Evolutionary conservation across 2,888 invertebrate species (phyloP).

Genomic region (Antitype chi): DNA sequence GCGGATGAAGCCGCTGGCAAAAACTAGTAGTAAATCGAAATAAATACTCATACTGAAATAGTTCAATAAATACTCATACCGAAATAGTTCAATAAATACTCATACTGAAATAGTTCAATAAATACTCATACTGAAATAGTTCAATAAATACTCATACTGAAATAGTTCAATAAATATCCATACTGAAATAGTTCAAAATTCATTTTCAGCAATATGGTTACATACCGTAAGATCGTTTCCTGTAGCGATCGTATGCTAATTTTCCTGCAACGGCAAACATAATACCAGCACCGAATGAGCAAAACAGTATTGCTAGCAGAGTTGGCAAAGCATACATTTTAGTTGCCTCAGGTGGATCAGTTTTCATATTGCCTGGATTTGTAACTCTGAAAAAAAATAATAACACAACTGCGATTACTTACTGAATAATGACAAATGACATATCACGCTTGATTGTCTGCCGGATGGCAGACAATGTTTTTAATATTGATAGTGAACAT

Average conservation of each 20-base stretch:
- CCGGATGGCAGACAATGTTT: background rate
- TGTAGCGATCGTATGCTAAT: constrained; percentile 38
- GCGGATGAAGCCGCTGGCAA: no score
- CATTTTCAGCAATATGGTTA: background rate
- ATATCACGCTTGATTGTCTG: background rate
- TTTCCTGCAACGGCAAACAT: constrained; percentile 35
- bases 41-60: background rate
- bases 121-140: no score
- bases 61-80: no score
- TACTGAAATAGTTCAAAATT: background rate
- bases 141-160: no score
- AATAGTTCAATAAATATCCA: no score
- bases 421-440: background rate
- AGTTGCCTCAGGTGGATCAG: fast-evolving
- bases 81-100: background rate
- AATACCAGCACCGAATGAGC: constrained; percentile 48
- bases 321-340: constrained; percentile 19
- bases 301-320: constrained; percentile 35
- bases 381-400: constrained; percentile 12
- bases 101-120: background rate
- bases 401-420: constrained; percentile 12
- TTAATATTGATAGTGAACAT: background rate
- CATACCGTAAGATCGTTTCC: constrained; percentile 51
- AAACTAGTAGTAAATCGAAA: no score
- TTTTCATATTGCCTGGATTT: fast-evolving